Conservation (phyloP, 1,140 invertebrate species). For the Drosophila virilis region DNA sequence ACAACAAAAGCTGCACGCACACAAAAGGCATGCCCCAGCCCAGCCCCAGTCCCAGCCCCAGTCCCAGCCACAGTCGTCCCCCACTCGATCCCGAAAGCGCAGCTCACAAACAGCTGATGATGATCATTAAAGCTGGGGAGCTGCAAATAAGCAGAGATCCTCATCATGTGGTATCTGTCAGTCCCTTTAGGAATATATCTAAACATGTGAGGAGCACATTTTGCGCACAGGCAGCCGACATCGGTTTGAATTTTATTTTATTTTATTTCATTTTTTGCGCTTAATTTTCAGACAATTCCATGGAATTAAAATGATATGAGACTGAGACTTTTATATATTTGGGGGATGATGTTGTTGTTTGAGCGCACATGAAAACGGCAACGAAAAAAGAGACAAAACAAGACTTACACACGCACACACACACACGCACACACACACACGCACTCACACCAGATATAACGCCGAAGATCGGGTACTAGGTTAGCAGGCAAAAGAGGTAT, state of each 20-base stretch:
- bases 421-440: neutral
- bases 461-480: slow-evolving; percentile 70
- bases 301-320: slow-evolving; percentile 75
- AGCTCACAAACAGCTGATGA: slow-evolving; percentile 63
- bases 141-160: slow-evolving; percentile 15
- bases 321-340: slow-evolving; percentile 10
- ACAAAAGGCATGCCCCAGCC: slow-evolving; percentile 6
- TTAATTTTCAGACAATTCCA: slow-evolving; percentile 76
- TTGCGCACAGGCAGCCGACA: slow-evolving; percentile 28
- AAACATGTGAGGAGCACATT: slow-evolving; percentile 75
- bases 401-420: slow-evolving; percentile 58
- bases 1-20: slow-evolving; percentile 44
- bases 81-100: neutral
- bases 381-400: slow-evolving; percentile 50
- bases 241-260: neutral
- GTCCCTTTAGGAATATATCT: slow-evolving; percentile 40
- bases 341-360: slow-evolving; percentile 63
- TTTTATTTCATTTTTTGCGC: slow-evolving; percentile 28
- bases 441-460: slow-evolving; percentile 11
- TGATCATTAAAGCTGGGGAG: slow-evolving; percentile 27
- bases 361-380: slow-evolving; percentile 45
- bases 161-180: slow-evolving; percentile 41
- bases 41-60: neutral
- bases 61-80: neutral
- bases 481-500: slow-evolving; percentile 78